Conservation (phyloP, 2,888 invertebrate genomes). For the Lasiommata megera region DNA sequence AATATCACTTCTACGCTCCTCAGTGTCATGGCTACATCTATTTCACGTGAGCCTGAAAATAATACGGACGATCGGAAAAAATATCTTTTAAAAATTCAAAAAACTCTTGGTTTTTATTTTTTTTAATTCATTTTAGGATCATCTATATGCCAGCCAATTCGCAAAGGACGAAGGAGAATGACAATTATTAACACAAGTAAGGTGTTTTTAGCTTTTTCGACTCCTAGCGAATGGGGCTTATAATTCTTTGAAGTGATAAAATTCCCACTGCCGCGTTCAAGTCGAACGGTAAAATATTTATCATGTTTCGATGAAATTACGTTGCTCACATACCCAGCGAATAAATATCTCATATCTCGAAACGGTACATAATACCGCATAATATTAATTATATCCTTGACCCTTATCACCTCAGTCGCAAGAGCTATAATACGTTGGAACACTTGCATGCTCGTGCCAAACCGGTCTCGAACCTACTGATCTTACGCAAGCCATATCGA, state of each 20-base stretch:
- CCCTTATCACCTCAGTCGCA: not conserved
- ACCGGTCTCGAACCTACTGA: conserved; percentile 14
- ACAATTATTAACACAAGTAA: too few species aligned
- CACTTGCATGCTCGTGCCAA: conserved; percentile 4
- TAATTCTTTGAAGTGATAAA: not conserved
- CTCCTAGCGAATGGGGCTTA: too few species aligned
- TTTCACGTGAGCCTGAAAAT: too few species aligned
- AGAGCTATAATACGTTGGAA: conserved; percentile 2
- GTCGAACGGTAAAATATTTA: not conserved
- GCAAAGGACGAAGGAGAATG: too few species aligned
- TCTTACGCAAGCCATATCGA: conserved; percentile 18
- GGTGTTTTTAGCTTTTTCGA: too few species aligned
- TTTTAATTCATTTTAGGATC: too few species aligned
- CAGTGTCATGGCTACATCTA: too few species aligned
- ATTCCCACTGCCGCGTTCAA: not conserved
- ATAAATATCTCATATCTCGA: conserved; percentile 6
- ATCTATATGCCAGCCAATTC: too few species aligned
- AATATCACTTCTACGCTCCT: too few species aligned
- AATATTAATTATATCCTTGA: not conserved
- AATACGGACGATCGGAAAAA: too few species aligned
- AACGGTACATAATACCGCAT: conserved; percentile 3
- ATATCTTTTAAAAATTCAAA: too few species aligned
- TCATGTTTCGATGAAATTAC: not conserved
- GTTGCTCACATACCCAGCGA: not conserved
- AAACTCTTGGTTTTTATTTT: too few species aligned